Evolutionary conservation across 2,113 vertebrate genomes (phyloP).

Genomic region (Aleadryas rufinucha): DNA sequence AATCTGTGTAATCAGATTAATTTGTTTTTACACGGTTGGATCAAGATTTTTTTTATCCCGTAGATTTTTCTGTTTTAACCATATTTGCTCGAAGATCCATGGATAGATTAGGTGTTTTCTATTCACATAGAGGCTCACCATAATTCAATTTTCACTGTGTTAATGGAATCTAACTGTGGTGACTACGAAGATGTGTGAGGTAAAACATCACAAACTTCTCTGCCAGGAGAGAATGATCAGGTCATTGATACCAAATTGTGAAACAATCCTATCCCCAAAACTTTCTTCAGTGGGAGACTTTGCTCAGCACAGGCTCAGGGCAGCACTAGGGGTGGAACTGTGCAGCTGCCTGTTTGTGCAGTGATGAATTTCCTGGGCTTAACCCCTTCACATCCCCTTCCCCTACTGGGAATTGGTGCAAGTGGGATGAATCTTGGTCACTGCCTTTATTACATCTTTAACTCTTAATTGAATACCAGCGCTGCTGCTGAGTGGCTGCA

Average conservation of each 20-base stretch:
- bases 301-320: not conserved
- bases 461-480: not conserved
- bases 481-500: not conserved
- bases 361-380: not conserved
- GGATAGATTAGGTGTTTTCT: not conserved
- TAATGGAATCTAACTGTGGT: not conserved
- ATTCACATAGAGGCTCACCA: not conserved
- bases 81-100: not conserved
- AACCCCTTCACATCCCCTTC: constrained; percentile 43
- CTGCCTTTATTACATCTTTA: not conserved
- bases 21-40: constrained; percentile 4
- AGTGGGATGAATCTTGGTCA: not conserved
- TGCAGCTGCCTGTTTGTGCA: constrained; percentile 9
- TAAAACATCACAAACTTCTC: not conserved
- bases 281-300: not conserved
- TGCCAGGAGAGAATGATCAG: not conserved
- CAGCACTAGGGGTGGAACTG: not conserved
- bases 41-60: not conserved
- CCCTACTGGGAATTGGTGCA: not conserved
- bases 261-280: too few relatives aligned
- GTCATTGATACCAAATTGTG: not conserved
- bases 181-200: not conserved
- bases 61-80: not conserved
- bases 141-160: not conserved
- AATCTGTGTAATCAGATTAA: not conserved